Percentiles rank a stretch among this genome's conserved stretches.
These are phyloP conservation scores for Dusona sp. DNA, from an alignment of 2,888 invertebrate genomes.

Conservation along the genomic window DNA sequence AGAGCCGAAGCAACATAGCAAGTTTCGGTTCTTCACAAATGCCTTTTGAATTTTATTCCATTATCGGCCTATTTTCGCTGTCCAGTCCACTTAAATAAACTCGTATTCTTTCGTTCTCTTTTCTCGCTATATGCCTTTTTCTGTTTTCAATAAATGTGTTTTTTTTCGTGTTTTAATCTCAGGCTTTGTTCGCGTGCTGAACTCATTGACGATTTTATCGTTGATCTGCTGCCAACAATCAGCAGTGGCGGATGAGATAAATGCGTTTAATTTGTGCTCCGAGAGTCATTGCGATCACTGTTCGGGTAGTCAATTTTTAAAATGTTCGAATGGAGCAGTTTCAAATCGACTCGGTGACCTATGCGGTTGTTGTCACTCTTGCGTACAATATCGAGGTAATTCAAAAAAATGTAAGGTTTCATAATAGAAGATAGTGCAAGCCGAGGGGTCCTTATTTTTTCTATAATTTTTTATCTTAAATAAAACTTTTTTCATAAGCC, in stretches of 20 bases:
- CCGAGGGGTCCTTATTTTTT: too few relatives aligned
- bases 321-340: conserved; percentile 50
- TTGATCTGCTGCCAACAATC: background rate
- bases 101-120: background rate
- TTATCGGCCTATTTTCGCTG: too few relatives aligned
- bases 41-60: too few relatives aligned
- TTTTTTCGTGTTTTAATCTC: conserved; percentile 24
- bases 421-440: too few relatives aligned
- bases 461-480: too few relatives aligned
- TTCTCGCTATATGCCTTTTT: background rate
- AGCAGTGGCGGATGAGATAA: conserved; percentile 1
- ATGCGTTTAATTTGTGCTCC: conserved; percentile 48
- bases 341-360: conserved; percentile 55
- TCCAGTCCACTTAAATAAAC: too few relatives aligned
- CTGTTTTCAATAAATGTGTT: background rate
- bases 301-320: conserved; percentile 16
- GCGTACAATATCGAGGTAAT: conserved; percentile 58
- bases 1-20: too few relatives aligned
- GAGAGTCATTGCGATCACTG: conserved; percentile 54
- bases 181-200: conserved; percentile 23
- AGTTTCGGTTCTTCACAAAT: too few relatives aligned
- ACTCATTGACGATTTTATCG: conserved; percentile 12
- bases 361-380: conserved; percentile 64
- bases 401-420: background rate
- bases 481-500: too few relatives aligned